Percentiles rank a stretch among this genome's conserved stretches.
phyloP scores from a whole-genome alignment of 2,888 invertebrate species.

The Eulithis testata region DNA sequence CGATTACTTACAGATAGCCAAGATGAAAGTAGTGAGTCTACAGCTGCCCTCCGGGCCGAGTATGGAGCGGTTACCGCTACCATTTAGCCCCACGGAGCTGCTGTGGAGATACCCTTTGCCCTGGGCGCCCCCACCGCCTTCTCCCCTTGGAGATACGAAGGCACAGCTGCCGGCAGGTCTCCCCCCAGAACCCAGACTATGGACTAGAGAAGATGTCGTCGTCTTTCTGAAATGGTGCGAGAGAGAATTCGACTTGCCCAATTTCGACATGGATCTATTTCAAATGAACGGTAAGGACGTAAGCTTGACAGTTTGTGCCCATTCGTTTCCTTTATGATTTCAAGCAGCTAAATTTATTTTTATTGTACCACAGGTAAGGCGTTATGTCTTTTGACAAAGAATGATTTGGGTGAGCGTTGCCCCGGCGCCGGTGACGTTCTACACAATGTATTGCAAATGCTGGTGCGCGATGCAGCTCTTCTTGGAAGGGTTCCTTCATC shows the following conservation, averaged over 20 bases:
- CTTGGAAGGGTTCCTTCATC: slow-evolving; percentile 92
- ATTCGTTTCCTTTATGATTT: slow-evolving; percentile 20
- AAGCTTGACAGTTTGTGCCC: slow-evolving; percentile 2
- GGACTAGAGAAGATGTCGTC: slow-evolving; percentile 95
- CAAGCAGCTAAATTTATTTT: slow-evolving; percentile 21
- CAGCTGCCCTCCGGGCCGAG: slow-evolving; percentile 89
- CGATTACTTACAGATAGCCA: slow-evolving; percentile 68
- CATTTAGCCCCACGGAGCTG: slow-evolving; percentile 92
- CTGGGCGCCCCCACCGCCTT: slow-evolving; percentile 87
- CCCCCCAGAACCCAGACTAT: slow-evolving; percentile 94
- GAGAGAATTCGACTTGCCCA: slow-evolving; percentile 95
- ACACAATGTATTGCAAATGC: slow-evolving; percentile 95
- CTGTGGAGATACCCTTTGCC: slow-evolving; percentile 94
- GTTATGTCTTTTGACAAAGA: slow-evolving; percentile 94
- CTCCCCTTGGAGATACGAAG: slow-evolving; percentile 92
- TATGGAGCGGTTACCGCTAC: slow-evolving; percentile 91
- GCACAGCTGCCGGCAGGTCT: slow-evolving; percentile 93
- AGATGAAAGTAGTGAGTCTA: slow-evolving; percentile 88
- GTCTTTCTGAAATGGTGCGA: slow-evolving; percentile 96
- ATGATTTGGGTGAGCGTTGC: slow-evolving; percentile 95
- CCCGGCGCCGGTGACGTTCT: slow-evolving; percentile 97
- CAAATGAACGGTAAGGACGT: slow-evolving; percentile 94
- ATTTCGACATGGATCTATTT: slow-evolving; percentile 96
- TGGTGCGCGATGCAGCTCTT: slow-evolving; percentile 92
- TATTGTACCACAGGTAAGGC: slow-evolving; percentile 90